phyloP scores from a whole-genome alignment of 2,888 invertebrate species.

The Carcina quercana region DNA sequence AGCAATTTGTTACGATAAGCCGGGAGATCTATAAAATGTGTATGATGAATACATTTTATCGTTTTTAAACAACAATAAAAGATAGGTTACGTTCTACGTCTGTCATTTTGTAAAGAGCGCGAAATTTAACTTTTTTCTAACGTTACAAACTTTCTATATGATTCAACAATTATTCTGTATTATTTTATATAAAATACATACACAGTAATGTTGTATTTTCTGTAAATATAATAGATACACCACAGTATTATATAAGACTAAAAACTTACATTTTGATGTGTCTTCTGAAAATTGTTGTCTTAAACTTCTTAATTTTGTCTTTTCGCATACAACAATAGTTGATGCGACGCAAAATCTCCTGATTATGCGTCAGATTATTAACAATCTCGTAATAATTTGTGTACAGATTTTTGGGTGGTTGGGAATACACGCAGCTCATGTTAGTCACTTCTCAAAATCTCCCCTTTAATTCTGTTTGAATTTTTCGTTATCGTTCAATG shows the following conservation, averaged over 20 bases:
- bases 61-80: too few relatives aligned
- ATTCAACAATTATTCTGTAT: too few relatives aligned
- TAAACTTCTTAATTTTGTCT: slow-evolving; percentile 54
- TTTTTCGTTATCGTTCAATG: slow-evolving; percentile 8
- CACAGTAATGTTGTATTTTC: too few relatives aligned
- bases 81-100: too few relatives aligned
- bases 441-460: slow-evolving; percentile 23
- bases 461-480: slow-evolving; percentile 4
- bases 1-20: too few relatives aligned
- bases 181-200: too few relatives aligned
- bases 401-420: slow-evolving; percentile 34
- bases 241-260: too few relatives aligned
- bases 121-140: too few relatives aligned
- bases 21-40: too few relatives aligned
- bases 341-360: slow-evolving; percentile 36
- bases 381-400: slow-evolving; percentile 31
- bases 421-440: slow-evolving; percentile 50
- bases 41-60: too few relatives aligned
- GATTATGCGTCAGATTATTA: slow-evolving; percentile 29
- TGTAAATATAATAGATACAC: not conserved
- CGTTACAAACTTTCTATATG: too few relatives aligned
- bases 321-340: slow-evolving; percentile 46
- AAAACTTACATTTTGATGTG: slow-evolving; percentile 60
- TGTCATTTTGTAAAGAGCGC: too few relatives aligned
- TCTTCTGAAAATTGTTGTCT: slow-evolving; percentile 45